Evolutionary conservation across 1,140 invertebrate species (phyloP), one percentile per base, ranked within the genome.

Genomic region (Saccostrea cuccullata): DNA sequence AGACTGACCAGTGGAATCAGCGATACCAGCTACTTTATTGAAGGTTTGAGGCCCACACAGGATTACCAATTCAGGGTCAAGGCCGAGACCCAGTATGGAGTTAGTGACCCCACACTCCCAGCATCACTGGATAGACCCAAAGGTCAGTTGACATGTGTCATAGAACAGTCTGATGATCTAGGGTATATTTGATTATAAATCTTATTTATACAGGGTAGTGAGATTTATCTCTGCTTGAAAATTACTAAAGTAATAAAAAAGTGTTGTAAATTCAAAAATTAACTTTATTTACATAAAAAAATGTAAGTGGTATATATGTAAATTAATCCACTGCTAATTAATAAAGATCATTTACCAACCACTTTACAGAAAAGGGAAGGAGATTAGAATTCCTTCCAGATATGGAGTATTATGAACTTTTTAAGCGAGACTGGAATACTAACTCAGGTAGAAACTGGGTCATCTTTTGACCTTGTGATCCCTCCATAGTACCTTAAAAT

Each of bases 21-120:
- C 9, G 91, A 91, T 55, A 89, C 90, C 30, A 88, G 87, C 55
- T 91, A 91, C 84, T 55, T 89, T 15, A 67, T 90, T 58, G 91
- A 90, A 55, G 91, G 89, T 30, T 84, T 93, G 26, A 98, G 99
- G 94, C 97, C 98, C 15, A 98, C 98, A 93, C 97, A 96, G 90
- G 97, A 98, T 90, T 99, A 99, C 95, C 97, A 97, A 91, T 99
- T 99, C 96, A 96, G 98, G 84, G 96, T 99, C 0, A 96, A 98
- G 82, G 98, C 99, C 40, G 98, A 99, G 94, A 99, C 99, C 95
- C 98, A 99, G 85, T 93, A 90, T 85, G 93, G 93, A 56, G 73
- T 91, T 26, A 92, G 91, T 87, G 93, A 94, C 30, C 93, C 93
- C 23, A 93, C 93, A 9, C 85, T 92, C 47, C 88, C 91, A 58